Percentiles rank a stretch among this genome's conserved stretches.
These are phyloP conservation scores for Cranoglanis bouderius DNA, from an alignment of 2,113 vertebrate genomes.

Conservation along the genomic window DNA sequence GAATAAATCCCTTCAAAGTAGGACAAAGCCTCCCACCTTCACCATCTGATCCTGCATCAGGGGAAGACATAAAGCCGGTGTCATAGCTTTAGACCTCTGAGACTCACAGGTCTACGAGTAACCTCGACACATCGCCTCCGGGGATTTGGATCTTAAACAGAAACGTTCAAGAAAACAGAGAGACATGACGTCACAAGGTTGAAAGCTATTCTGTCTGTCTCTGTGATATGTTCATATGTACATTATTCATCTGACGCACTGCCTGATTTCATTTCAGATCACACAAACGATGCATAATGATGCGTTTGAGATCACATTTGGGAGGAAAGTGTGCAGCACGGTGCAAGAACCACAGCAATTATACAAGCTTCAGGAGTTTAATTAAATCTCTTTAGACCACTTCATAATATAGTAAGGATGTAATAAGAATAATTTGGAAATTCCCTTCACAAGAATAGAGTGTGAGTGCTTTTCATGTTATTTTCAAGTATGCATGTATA, in stretches of 20 bases:
- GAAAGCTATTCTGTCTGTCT: background rate
- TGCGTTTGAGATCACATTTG: background rate
- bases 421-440: constrained; percentile 2
- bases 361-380: constrained; percentile 29
- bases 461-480: constrained; percentile 3
- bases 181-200: background rate
- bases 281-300: background rate
- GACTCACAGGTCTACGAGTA: background rate
- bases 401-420: background rate
- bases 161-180: background rate
- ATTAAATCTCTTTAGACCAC: background rate
- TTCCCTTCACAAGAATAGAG: background rate
- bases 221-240: background rate
- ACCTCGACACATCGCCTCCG: background rate
- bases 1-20: constrained; percentile 34
- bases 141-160: constrained; percentile 22
- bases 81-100: constrained; percentile 18
- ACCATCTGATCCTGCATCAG: constrained; percentile 25
- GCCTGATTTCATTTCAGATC: background rate
- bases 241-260: background rate
- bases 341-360: background rate
- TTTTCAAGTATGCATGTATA: constrained; percentile 23
- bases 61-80: constrained; percentile 13
- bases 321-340: too few relatives aligned
- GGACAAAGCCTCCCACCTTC: constrained; percentile 22